A percentile compares a stretch with the other conserved stretches of the same genome.
Conservation (phyloP, 2,113 vertebrate species). For the Fregetta grallaria region DNA sequence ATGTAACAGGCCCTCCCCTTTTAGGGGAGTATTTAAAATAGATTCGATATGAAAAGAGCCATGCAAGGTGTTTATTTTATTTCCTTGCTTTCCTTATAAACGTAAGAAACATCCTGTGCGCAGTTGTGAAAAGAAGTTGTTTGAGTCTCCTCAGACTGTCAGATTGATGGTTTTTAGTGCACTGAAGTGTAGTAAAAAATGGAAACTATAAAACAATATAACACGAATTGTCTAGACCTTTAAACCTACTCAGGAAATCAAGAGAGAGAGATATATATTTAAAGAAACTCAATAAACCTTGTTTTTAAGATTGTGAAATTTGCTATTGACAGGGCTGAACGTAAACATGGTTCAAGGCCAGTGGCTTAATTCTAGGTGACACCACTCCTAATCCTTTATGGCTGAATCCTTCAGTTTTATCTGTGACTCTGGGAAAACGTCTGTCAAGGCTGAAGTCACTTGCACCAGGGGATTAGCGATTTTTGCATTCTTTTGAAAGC, state of each 20-base stretch:
- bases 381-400: constrained; percentile 10
- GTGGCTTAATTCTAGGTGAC: neutral
- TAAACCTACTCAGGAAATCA: neutral
- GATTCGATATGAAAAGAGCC: neutral
- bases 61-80: neutral
- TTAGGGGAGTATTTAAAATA: neutral
- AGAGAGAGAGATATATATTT: neutral
- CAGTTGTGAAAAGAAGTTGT: neutral
- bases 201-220: neutral
- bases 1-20: neutral
- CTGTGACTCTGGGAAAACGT: neutral
- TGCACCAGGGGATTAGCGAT: neutral
- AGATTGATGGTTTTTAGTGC: neutral
- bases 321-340: neutral
- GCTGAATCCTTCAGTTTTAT: constrained; percentile 36
- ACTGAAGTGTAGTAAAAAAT: neutral
- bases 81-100: neutral
- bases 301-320: neutral
- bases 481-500: constrained; percentile 25
- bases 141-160: neutral
- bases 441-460: constrained; percentile 42
- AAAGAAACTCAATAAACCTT: neutral
- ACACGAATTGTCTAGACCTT: neutral
- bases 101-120: neutral
- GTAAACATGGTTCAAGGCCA: neutral